Evolutionary conservation across 2,888 invertebrate species (phyloP), one percentile per base, ranked within the genome.

Genomic region (Eretmocerus hayati): DNA sequence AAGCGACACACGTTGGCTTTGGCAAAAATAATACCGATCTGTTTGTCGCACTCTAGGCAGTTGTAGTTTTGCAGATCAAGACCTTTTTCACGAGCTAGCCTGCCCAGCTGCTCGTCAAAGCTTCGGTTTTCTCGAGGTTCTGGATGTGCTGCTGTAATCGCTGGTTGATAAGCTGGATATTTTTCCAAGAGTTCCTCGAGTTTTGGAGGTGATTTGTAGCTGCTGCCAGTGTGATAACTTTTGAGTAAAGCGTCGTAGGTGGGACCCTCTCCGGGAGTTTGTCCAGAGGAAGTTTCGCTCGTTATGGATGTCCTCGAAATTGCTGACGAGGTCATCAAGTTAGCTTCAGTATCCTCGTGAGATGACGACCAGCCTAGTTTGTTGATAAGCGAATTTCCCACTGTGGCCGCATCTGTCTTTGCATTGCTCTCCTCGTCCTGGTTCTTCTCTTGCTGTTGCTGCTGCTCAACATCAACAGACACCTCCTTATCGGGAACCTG

Each of bases 51-150:
- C 38, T 79, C 80, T 57, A 82, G 81, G 67, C 95, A 95, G 57
- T 85, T 80, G 72, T 90, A 95, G 63, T 91, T 88, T 68, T 95
- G 94, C 15, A 75, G 69, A 69, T 91, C 89, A 19, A 95, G 74
- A 0, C 94, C 94, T 53, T 81, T 81, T 68, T 95, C 94, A 40
- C 77, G 78, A 0, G 85, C 78, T 45, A 90, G 72, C 55, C 74
- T 77, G 18, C 84, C 84, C 23, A 88, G 65, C 58, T 84, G 81
- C 37, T 77, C 75, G 9, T 84, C 79, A 72, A 87, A 60, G 43
- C 59, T 63, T 15, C 60, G 46, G 3, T 13, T 26, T 15, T 54
- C 46, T 21, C 16, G 31, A 2, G 48, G 45, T 19, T 53, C 50
- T 3, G 22, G 13, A 5, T 31, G n/a, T 4, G 39, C 23, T 2